phyloP scores from a whole-genome alignment of 2,113 vertebrate species.

The Trinectes maculatus region DNA sequence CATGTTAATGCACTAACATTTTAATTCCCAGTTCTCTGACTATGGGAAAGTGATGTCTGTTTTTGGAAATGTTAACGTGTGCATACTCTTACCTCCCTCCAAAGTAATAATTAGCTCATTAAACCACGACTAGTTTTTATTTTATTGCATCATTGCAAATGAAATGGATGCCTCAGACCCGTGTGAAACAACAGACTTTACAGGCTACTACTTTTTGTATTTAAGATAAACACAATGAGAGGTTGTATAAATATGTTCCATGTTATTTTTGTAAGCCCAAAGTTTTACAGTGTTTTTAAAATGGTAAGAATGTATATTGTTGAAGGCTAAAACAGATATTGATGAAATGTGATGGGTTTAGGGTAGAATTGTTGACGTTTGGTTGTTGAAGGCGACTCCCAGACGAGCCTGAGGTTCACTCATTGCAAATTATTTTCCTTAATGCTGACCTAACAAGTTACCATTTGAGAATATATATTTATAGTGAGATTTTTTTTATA shows the following conservation, averaged over 20 bases:
- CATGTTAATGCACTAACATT: conserved; percentile 54
- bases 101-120: conserved; percentile 53
- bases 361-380: conserved; percentile 45
- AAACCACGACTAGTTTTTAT: conserved; percentile 28
- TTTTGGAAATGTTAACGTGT: conserved; percentile 36
- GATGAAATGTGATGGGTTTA: conserved; percentile 40
- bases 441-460: conserved; percentile 66
- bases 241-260: conserved; percentile 76
- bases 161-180: conserved; percentile 52
- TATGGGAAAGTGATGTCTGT: conserved; percentile 33
- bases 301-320: conserved; percentile 79
- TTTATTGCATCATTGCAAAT: conserved; percentile 27
- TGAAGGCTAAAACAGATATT: conserved; percentile 39
- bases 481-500: conserved; percentile 73
- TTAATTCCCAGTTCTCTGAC: conserved; percentile 25
- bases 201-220: conserved; percentile 71
- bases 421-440: conserved; percentile 71
- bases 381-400: conserved; percentile 50
- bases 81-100: conserved; percentile 33
- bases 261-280: conserved; percentile 84
- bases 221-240: conserved; percentile 60
- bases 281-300: conserved; percentile 82
- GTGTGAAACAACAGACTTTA: conserved; percentile 52
- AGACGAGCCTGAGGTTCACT: conserved; percentile 62
- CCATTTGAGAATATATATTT: conserved; percentile 80